Conservation (phyloP, 2,797 vertebrate genomes). For the Oreochromis grahami region DNA sequence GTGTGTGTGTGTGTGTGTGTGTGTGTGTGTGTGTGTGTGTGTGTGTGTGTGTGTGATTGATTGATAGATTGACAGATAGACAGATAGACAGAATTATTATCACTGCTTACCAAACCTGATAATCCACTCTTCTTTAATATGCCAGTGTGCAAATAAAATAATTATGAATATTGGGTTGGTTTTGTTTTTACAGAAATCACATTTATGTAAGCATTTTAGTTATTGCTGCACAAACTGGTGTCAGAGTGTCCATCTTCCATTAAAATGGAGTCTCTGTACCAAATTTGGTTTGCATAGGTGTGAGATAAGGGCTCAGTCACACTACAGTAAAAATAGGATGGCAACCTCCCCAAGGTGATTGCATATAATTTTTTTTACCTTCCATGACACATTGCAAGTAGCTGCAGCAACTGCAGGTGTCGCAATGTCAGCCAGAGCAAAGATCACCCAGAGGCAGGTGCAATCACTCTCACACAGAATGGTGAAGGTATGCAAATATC, state of each 20-base stretch:
- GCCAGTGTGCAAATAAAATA: not conserved
- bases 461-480: not conserved
- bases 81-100: too few relatives aligned
- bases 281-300: not conserved
- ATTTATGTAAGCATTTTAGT: not conserved
- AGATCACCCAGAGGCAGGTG: not conserved
- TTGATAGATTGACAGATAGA: too few relatives aligned
- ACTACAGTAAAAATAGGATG: not conserved
- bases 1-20: too few relatives aligned
- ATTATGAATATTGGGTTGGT: not conserved
- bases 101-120: not conserved
- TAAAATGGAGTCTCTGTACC: not conserved
- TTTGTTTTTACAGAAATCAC: not conserved
- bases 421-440: not conserved
- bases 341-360: not conserved
- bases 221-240: not conserved
- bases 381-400: not conserved
- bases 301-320: not conserved
- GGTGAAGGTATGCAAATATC: not conserved
- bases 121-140: not conserved
- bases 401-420: not conserved
- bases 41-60: too few relatives aligned
- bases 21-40: too few relatives aligned
- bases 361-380: not conserved
- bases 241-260: not conserved